Conservation (phyloP, 2,888 invertebrate species). For the Baronia brevicornis region DNA sequence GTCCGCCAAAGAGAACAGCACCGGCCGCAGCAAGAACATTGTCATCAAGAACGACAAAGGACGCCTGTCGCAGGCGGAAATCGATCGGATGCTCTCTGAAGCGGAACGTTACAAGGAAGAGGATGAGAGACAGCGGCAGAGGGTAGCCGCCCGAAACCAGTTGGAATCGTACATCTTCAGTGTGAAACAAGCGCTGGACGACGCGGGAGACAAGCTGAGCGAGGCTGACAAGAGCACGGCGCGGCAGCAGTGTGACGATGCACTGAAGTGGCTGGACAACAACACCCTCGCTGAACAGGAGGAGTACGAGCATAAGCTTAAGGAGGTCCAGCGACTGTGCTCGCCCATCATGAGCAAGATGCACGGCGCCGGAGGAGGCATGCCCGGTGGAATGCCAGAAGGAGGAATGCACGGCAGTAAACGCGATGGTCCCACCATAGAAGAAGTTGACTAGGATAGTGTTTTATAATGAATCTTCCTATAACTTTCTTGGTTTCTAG, state of each 20-base stretch:
- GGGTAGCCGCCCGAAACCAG: constrained; percentile 81
- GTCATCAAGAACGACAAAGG: too few relatives aligned
- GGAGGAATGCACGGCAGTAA: background rate
- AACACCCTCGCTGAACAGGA: too few relatives aligned
- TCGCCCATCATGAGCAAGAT: constrained; percentile 71
- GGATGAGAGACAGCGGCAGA: constrained; percentile 80
- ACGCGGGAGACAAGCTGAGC: constrained; percentile 76
- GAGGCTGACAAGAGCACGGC: too few relatives aligned
- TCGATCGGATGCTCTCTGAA: too few relatives aligned
- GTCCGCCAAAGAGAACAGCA: too few relatives aligned
- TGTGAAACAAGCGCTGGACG: constrained; percentile 81
- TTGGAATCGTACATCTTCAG: constrained; percentile 83
- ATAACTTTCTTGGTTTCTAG: too few relatives aligned
- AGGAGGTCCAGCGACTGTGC: constrained; percentile 75
- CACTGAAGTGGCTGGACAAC: too few relatives aligned
- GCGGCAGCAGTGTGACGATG: too few relatives aligned
- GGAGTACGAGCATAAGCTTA: constrained; percentile 77
- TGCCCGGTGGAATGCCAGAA: constrained; percentile 3
- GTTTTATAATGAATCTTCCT: too few relatives aligned
- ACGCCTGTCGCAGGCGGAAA: too few relatives aligned
- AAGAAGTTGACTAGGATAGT: constrained; percentile 13
- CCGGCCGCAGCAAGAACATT: too few relatives aligned
- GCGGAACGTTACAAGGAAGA: too few relatives aligned
- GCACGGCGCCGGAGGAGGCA: constrained; percentile 7
- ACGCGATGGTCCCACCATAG: constrained; percentile 12